Evolutionary conservation across 2,113 vertebrate species (phyloP).

Genomic region (Chloropsis cyanopogon): DNA sequence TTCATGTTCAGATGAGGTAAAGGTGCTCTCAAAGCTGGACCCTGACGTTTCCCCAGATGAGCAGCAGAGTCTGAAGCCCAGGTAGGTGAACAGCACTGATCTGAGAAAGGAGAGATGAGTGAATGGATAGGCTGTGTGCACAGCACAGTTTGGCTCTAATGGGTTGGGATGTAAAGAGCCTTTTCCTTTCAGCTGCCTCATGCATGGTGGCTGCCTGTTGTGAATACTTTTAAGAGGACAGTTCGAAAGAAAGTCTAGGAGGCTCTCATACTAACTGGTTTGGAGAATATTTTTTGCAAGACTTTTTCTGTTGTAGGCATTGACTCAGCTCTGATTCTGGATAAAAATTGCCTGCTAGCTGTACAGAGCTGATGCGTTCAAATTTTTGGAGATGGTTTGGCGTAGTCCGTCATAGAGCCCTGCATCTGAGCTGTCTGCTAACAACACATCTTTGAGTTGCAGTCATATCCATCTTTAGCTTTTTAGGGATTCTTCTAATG

Average conservation of each 20-base stretch:
- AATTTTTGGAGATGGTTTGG: not conserved
- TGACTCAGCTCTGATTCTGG: not conserved
- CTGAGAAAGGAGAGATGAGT: not conserved
- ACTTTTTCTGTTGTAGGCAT: not conserved
- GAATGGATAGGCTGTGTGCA: not conserved
- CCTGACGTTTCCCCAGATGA: not conserved
- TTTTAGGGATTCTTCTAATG: not conserved
- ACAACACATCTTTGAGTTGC: not conserved
- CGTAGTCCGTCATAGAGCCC: accelerated
- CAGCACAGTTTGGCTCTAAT: not conserved
- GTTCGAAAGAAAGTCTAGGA: not conserved
- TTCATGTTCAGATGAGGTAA: not conserved
- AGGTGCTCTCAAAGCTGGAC: not conserved
- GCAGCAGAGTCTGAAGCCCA: not conserved
- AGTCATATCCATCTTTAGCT: not conserved
- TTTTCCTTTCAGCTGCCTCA: not conserved
- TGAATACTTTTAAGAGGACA: not conserved
- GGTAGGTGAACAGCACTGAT: not conserved
- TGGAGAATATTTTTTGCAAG: not conserved
- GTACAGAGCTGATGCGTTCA: not conserved
- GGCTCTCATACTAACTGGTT: not conserved
- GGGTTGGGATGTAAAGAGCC: not conserved
- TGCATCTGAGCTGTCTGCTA: not conserved
- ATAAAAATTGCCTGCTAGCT: not conserved
- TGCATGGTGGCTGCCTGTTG: not conserved